Conservation (phyloP, 2,797 vertebrate genomes). For the Etheostoma perlongum region DNA sequence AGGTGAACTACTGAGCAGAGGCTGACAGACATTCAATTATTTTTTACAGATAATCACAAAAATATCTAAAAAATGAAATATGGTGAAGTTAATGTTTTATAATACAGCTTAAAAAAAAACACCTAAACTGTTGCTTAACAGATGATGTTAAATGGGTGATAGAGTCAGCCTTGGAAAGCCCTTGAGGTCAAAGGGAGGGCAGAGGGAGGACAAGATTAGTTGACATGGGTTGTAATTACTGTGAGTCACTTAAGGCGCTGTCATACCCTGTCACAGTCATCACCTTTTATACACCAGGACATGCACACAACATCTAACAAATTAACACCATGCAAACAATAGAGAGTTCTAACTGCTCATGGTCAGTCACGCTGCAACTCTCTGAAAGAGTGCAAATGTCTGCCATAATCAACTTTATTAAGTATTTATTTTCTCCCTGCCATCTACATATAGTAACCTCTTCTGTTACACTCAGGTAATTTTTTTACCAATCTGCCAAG, state of each 20-base stretch:
- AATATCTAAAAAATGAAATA: background rate
- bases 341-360: background rate
- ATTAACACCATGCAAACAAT: background rate
- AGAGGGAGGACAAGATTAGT: background rate
- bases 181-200: slow-evolving; percentile 22
- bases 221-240: slow-evolving; percentile 10
- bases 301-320: background rate
- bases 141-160: slow-evolving; percentile 36
- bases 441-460: background rate
- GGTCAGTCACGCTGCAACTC: background rate
- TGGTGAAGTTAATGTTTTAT: background rate
- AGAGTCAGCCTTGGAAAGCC: slow-evolving; percentile 21
- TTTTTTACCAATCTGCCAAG: slow-evolving; percentile 1
- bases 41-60: slow-evolving; percentile 3
- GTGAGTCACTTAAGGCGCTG: slow-evolving; percentile 12
- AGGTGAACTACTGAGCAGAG: background rate
- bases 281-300: slow-evolving; percentile 23
- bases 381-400: background rate
- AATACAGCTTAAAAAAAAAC: background rate
- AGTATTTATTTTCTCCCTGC: background rate
- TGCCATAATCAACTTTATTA: background rate
- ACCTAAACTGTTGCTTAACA: background rate
- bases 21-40: background rate
- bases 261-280: slow-evolving; percentile 8
- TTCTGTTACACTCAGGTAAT: background rate